A percentile compares a stretch with the other conserved stretches of the same genome.
Conservation (phyloP, 2,113 vertebrate species). For the Macroglossus sobrinus region DNA sequence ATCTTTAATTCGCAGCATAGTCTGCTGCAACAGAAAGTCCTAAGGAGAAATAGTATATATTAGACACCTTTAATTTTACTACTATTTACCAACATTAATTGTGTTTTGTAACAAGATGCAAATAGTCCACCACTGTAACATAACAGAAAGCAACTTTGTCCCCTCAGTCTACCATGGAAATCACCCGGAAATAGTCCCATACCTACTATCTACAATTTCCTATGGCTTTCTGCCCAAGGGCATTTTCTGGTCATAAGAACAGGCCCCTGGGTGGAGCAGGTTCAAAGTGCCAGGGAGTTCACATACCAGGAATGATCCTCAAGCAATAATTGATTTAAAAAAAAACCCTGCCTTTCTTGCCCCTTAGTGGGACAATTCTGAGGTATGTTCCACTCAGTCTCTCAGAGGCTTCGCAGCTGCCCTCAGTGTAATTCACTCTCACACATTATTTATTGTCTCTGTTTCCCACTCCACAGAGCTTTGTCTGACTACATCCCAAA, state of each 20-base stretch:
- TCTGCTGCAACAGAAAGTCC: slow-evolving; percentile 98
- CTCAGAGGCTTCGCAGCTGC: not conserved
- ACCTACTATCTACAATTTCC: not conserved
- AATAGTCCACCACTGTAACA: not conserved
- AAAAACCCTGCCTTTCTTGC: not conserved
- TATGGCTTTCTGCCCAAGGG: not conserved
- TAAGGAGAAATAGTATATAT: slow-evolving; percentile 60
- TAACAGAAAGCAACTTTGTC: not conserved
- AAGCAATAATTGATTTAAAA: not conserved
- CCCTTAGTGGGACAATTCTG: not conserved
- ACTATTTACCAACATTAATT: not conserved
- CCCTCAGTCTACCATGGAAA: not conserved
- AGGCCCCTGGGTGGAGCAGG: not conserved
- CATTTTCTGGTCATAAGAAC: not conserved
- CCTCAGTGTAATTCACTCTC: not conserved
- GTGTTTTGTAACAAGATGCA: not conserved
- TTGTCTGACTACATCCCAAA: not conserved
- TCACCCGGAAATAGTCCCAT: not conserved
- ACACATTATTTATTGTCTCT: not conserved
- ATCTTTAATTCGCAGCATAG: slow-evolving; percentile 97
- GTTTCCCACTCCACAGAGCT: not conserved
- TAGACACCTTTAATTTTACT: not conserved
- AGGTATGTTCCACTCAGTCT: not conserved
- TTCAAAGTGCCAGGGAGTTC: not conserved
- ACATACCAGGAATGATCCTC: not conserved